A percentile compares a stretch with the other conserved stretches of the same genome.
These are phyloP conservation scores for Nyleta sp. DNA, from an alignment of 2,888 invertebrate genomes.

Conservation along the genomic window DNA sequence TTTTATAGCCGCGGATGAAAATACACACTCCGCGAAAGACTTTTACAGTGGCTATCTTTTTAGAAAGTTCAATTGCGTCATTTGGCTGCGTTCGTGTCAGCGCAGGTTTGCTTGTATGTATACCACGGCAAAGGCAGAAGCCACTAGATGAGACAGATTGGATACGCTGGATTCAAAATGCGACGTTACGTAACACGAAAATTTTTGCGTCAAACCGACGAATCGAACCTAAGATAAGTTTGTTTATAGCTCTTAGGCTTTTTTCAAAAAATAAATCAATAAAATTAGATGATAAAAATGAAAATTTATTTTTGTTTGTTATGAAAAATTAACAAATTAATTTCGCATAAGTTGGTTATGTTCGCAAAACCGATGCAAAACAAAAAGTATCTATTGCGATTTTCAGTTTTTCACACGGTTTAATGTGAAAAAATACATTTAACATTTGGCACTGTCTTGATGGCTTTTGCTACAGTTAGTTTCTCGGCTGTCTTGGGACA, in stretches of 20 bases:
- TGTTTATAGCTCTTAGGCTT: too few species aligned
- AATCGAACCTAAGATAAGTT: too few species aligned
- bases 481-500: conserved; percentile 4
- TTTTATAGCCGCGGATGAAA: conserved; percentile 45
- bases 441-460: not conserved
- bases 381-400: too few species aligned
- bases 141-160: conserved; percentile 4
- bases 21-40: conserved; percentile 52
- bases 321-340: too few species aligned
- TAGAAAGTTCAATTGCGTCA: conserved; percentile 64
- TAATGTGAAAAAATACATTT: too few species aligned
- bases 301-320: too few species aligned
- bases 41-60: conserved; percentile 61
- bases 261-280: too few species aligned
- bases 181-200: conserved; percentile 13
- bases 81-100: conserved; percentile 16
- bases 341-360: too few species aligned
- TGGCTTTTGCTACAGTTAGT: not conserved
- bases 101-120: conserved; percentile 2
- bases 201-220: not conserved
- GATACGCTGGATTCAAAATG: conserved; percentile 5
- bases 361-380: too few species aligned
- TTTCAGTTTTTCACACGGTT: too few species aligned
- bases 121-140: conserved; percentile 6
- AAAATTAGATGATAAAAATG: too few species aligned